phyloP scores from a whole-genome alignment of 2,797 vertebrate species.

The Sitta carolinensis region DNA sequence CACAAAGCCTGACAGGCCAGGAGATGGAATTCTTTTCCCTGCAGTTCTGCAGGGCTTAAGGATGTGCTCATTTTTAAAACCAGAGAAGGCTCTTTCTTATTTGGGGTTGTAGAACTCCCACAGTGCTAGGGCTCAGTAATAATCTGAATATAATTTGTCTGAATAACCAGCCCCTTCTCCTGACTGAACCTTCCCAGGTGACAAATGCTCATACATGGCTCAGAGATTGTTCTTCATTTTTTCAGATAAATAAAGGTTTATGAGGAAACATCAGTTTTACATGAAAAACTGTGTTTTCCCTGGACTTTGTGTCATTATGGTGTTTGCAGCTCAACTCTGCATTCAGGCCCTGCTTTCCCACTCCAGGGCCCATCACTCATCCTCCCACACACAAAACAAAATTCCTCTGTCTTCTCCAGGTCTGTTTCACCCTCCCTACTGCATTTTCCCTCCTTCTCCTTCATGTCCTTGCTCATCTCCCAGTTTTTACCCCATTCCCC shows the following conservation, averaged over 20 bases:
- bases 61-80: neutral
- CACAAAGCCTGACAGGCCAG: neutral
- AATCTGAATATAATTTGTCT: constrained; percentile 10
- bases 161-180: constrained; percentile 8
- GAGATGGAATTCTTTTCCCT: neutral
- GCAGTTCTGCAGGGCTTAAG: neutral
- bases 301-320: neutral
- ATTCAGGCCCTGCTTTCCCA: neutral
- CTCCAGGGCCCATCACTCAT: neutral
- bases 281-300: constrained; percentile 4
- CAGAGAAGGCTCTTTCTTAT: neutral
- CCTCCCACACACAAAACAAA: neutral
- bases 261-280: constrained; percentile 27
- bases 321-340: constrained; percentile 4
- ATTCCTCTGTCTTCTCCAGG: neutral
- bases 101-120: neutral
- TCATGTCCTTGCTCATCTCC: neutral
- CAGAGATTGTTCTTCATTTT: constrained; percentile 33
- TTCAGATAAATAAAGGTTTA: constrained; percentile 46
- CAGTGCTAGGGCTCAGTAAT: neutral
- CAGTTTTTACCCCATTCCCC: neutral
- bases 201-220: constrained; percentile 17
- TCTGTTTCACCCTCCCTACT: neutral
- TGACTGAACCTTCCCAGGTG: constrained; percentile 3
- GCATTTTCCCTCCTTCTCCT: neutral